Conservation (phyloP, 2,113 vertebrate genomes). For the Ranitomeya variabilis region DNA sequence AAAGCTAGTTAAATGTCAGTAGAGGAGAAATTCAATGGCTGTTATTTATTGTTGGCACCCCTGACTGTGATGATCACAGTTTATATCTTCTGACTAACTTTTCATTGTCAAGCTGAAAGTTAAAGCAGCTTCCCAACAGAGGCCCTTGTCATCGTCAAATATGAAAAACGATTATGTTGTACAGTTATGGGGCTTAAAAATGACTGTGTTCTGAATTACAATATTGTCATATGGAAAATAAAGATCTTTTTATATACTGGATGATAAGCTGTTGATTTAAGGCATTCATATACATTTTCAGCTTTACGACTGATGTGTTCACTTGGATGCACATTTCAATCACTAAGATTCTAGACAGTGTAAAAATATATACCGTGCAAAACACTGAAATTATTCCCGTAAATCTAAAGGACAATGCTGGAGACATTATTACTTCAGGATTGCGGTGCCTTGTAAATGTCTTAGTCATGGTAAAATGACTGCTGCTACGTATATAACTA, state of each 20-base stretch:
- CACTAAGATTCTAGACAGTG: constrained; percentile 35
- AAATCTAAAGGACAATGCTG: constrained; percentile 46
- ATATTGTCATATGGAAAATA: constrained; percentile 13
- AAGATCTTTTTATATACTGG: neutral
- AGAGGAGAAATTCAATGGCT: constrained; percentile 17
- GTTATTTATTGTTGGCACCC: neutral
- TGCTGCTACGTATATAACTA: neutral
- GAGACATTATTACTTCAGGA: constrained; percentile 30
- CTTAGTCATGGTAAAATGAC: neutral
- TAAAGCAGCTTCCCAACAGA: neutral
- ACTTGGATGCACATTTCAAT: constrained; percentile 29
- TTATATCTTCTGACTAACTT: neutral
- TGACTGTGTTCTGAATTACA: neutral
- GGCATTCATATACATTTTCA: neutral
- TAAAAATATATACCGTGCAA: constrained; percentile 36
- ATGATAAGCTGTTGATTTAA: constrained; percentile 23
- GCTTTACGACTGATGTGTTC: constrained; percentile 10
- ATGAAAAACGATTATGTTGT: constrained; percentile 3
- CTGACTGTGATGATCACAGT: constrained; percentile 28
- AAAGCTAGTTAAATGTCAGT: constrained; percentile 18
- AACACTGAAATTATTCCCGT: constrained; percentile 42
- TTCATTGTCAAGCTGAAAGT: constrained; percentile 13
- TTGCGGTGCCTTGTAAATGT: neutral
- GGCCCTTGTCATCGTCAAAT: neutral
- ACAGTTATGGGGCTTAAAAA: neutral